Conservation (phyloP, 2,113 vertebrate species). For the Nycticryphes semicollaris region DNA sequence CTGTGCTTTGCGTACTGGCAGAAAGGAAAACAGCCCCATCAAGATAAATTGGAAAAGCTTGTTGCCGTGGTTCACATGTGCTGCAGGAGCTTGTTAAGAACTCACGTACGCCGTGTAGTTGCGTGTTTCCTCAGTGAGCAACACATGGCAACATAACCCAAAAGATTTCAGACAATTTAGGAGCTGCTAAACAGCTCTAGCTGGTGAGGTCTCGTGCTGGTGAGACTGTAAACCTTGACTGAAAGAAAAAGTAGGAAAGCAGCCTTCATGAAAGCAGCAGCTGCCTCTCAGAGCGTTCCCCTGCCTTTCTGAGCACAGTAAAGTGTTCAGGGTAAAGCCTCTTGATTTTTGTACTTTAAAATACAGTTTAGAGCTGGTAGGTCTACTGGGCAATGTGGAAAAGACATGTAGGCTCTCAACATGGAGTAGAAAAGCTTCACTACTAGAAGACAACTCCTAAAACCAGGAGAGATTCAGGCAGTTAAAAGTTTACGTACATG, state of each 20-base stretch:
- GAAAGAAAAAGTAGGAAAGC: neutral
- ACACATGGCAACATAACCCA: neutral
- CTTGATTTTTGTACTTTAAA: neutral
- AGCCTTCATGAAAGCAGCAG: neutral
- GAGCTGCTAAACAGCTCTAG: neutral
- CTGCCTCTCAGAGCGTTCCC: neutral
- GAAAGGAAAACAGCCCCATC: neutral
- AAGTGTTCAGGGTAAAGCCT: neutral
- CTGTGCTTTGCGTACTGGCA: neutral
- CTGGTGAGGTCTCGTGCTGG: neutral
- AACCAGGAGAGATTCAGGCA: neutral
- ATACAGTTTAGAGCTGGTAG: neutral
- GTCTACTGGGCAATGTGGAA: neutral
- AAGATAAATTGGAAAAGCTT: neutral
- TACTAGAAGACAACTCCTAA: neutral
- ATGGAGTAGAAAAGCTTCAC: neutral
- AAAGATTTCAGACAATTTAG: neutral
- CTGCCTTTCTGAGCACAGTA: neutral
- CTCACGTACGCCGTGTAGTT: neutral
- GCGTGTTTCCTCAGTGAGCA: neutral
- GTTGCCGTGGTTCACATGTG: neutral
- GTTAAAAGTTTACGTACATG: neutral
- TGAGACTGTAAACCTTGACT: neutral
- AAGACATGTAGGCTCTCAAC: neutral
- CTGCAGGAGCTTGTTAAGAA: neutral